A percentile compares a stretch with the other conserved stretches of the same genome.
These are phyloP conservation scores for Poeciliopsis prolifica DNA, from an alignment of 2,113 vertebrate species.

Conservation along the genomic window DNA sequence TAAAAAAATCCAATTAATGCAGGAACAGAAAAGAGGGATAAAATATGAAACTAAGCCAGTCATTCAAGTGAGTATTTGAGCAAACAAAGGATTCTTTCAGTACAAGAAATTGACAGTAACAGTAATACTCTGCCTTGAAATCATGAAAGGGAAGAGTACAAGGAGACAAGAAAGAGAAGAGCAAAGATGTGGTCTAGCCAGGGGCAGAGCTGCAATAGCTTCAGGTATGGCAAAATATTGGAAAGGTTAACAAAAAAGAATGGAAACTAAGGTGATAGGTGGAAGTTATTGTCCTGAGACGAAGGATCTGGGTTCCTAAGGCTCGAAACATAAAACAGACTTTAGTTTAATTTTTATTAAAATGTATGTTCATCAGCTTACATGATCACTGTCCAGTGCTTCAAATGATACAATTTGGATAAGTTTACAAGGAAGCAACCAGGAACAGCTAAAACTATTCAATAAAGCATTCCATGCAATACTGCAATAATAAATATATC, in stretches of 20 bases:
- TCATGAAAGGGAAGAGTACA: conserved; percentile 10
- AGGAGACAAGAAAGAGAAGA: not conserved
- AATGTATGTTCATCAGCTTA: too few species aligned
- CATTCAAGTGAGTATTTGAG: conserved; percentile 24
- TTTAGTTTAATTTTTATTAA: too few species aligned
- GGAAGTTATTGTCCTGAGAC: conserved; percentile 2
- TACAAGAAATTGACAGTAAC: conserved; percentile 9
- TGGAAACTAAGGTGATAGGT: not conserved
- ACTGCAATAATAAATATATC: too few species aligned
- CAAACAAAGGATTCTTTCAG: conserved; percentile 28
- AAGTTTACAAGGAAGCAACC: too few species aligned
- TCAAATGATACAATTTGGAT: too few species aligned
- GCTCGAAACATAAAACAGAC: too few species aligned
- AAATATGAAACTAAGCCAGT: conserved; percentile 43
- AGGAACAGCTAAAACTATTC: too few species aligned
- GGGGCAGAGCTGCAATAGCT: conserved; percentile 21
- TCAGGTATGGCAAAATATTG: not conserved
- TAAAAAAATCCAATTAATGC: conserved; percentile 47
- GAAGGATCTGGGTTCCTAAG: not conserved
- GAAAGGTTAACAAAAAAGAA: not conserved
- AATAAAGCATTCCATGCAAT: too few species aligned
- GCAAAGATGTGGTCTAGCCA: conserved; percentile 8
- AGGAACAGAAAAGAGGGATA: not conserved
- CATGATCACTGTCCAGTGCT: too few species aligned
- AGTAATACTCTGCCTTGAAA: conserved; percentile 22